Evolutionary conservation across 1,140 invertebrate species (phyloP).

Genomic region (Apocrypta bakeri): DNA sequence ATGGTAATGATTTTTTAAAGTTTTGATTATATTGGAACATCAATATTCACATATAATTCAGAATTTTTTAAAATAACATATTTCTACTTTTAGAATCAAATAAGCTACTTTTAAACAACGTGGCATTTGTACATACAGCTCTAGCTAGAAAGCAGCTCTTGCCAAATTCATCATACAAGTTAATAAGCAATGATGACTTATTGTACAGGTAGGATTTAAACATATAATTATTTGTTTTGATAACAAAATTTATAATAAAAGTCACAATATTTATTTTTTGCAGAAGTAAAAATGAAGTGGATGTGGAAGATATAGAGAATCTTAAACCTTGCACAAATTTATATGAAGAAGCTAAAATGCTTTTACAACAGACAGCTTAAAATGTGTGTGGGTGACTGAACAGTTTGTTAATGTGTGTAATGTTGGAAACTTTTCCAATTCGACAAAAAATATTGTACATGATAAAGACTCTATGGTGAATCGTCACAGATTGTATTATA

Average conservation of each 20-base stretch:
- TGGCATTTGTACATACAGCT: constrained; percentile 69
- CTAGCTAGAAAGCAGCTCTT: constrained; percentile 61
- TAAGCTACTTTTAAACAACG: constrained; percentile 63
- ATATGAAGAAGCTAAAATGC: constrained; percentile 69
- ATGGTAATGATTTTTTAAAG: constrained; percentile 56
- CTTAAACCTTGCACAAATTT: constrained; percentile 67
- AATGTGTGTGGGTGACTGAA: constrained; percentile 37
- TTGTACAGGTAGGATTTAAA: constrained; percentile 63
- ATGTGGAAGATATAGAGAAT: constrained; percentile 63
- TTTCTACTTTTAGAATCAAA: constrained; percentile 55
- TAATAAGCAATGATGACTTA: constrained; percentile 62
- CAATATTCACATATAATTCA: background rate
- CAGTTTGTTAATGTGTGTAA: constrained; percentile 38
- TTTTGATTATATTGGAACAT: background rate
- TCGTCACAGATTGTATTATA: constrained; percentile 29
- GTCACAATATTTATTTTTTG: constrained; percentile 47
- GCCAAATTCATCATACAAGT: constrained; percentile 57
- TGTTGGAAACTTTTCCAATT: constrained; percentile 27
- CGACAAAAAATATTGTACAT: constrained; percentile 49
- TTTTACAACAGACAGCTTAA: constrained; percentile 64
- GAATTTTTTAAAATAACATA: background rate
- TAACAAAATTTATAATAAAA: constrained; percentile 21
- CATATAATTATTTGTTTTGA: constrained; percentile 6
- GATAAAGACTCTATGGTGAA: constrained; percentile 37
- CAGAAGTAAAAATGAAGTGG: constrained; percentile 56